These are phyloP conservation scores for Creontiades dilutus DNA, from an alignment of 2,888 invertebrate species.

Conservation along the genomic window DNA sequence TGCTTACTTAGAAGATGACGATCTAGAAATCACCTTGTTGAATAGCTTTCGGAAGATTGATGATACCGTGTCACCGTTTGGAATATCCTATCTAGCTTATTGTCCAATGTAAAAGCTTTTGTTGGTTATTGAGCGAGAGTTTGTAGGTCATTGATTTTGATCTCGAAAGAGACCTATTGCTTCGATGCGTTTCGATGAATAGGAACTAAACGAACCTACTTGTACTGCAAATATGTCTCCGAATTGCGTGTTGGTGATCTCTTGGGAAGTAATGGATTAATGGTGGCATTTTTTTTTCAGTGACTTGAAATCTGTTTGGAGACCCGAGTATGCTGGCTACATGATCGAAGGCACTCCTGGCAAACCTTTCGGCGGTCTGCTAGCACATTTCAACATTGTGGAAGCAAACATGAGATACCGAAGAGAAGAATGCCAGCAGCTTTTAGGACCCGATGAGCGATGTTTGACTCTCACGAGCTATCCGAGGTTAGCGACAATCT, in stretches of 20 bases:
- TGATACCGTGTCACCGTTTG: neutral
- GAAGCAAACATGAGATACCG: slow-evolving; percentile 97
- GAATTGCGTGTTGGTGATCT: too few species aligned
- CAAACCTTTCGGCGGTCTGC: slow-evolving; percentile 93
- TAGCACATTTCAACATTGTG: slow-evolving; percentile 98
- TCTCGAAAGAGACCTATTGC: neutral
- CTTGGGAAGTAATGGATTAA: neutral
- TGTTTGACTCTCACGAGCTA: slow-evolving; percentile 95
- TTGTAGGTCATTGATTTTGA: neutral
- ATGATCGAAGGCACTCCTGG: slow-evolving; percentile 99
- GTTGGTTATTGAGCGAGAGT: neutral
- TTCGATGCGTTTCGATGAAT: too few species aligned
- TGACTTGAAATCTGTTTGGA: slow-evolving; percentile 92
- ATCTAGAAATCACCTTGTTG: too few species aligned
- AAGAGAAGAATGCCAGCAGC: slow-evolving; percentile 89
- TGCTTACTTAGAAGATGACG: too few species aligned
- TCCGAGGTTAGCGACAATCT: slow-evolving; percentile 84
- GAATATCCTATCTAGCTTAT: neutral
- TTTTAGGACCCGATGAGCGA: slow-evolving; percentile 88
- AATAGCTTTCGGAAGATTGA: neutral
- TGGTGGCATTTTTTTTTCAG: slow-evolving; percentile 77
- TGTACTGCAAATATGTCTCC: too few species aligned
- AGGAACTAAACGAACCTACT: too few species aligned
- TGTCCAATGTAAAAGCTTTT: neutral
- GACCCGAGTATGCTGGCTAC: slow-evolving; percentile 99